Percentiles rank a stretch among this genome's conserved stretches.
phyloP scores from a whole-genome alignment of 1,140 invertebrate species.

The Drosophila ogumai region DNA sequence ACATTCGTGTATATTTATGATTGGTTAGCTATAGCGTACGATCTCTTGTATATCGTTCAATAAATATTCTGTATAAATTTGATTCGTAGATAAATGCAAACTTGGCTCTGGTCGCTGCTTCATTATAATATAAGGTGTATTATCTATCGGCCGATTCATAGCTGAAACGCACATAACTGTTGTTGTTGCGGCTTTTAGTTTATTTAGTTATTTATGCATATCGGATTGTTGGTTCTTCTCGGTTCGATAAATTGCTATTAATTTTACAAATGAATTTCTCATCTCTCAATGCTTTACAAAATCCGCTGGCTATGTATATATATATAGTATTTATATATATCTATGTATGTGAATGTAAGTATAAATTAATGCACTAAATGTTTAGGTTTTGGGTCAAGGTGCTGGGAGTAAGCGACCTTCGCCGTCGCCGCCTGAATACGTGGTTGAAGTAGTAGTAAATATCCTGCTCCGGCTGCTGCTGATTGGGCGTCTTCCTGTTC shows the following conservation, averaged over 20 bases:
- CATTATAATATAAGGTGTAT: slow-evolving; percentile 23
- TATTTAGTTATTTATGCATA: slow-evolving; percentile 24
- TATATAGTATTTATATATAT: slow-evolving; percentile 60
- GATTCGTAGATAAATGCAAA: slow-evolving; percentile 78
- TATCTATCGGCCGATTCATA: slow-evolving; percentile 40
- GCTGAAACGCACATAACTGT: slow-evolving; percentile 27
- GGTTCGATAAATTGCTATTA: slow-evolving; percentile 33
- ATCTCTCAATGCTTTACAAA: slow-evolving; percentile 47
- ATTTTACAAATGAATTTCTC: slow-evolving; percentile 55
- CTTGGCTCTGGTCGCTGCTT: slow-evolving; percentile 67
- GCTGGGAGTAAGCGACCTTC: slow-evolving; percentile 18
- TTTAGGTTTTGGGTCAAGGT: slow-evolving; percentile 30
- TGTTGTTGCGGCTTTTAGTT: slow-evolving; percentile 38
- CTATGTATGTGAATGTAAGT: slow-evolving; percentile 46
- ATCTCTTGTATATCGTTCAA: slow-evolving; percentile 65
- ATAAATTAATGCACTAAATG: slow-evolving; percentile 42
- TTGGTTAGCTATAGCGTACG: slow-evolving; percentile 52
- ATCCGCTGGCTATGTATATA: slow-evolving; percentile 50
- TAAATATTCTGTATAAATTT: slow-evolving; percentile 73
- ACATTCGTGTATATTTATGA: slow-evolving; percentile 36
- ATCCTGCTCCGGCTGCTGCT: slow-evolving; percentile 79
- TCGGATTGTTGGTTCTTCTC: slow-evolving; percentile 41
- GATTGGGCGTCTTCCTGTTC: slow-evolving; percentile 71
- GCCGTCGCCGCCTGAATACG: slow-evolving; percentile 70
- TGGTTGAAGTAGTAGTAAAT: slow-evolving; percentile 83